Base-by-base conservation (phyloP, 23 tunicate species). In the Aplidium turbinatum region DNA sequence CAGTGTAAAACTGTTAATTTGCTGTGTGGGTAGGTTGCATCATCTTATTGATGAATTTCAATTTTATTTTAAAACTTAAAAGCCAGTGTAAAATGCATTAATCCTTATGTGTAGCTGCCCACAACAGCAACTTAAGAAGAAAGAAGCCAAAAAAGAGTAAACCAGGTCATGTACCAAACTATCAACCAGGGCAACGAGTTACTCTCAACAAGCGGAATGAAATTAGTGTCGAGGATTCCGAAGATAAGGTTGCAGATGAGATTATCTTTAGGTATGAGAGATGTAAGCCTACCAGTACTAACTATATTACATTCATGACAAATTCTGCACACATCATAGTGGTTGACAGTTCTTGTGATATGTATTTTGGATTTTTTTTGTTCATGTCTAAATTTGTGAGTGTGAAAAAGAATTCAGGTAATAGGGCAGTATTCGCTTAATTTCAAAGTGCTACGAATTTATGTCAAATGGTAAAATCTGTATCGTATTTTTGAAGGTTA, bases 241-340 rank as follows among this genome's bases (percentile, higher is more conserved):
- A 84, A 47, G 96, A 89, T 26, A 82, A 67, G 63, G 89, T 82
- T 1, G 84, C 96, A 19, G 89, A 89, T 35, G 96, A 89, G 72
- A 32, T 89, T 4, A 69, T 76, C 4, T 89, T 76, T 66, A 73
- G 94, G 94, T 86, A 18, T 9, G 35, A n/a, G n/a, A 28, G 6
- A 5, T 54, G 19, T 54, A 42, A 42, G 16, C 48, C 16, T n/a
- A 42, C 48, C 48, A 42, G 9, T 9, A 9, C 16, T 9, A 9
- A 42, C 48, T 42, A 16, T 42, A 42, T 16, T 16, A 16, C 48
- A n/a, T n/a, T n/a, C n/a, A n/a, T n/a, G n/a, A n/a, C n/a, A n/a
- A n/a, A n/a, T n/a, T n/a, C n/a, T n/a, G n/a, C n/a, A n/a, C n/a
- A n/a, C n/a, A n/a, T n/a, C n/a, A n/a, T n/a, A n/a, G n/a, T n/a